A percentile compares a stretch with the other conserved stretches of the same genome.
Evolutionary conservation across 2,888 invertebrate genomes (phyloP).

Genomic region (Campoplex capitator): DNA sequence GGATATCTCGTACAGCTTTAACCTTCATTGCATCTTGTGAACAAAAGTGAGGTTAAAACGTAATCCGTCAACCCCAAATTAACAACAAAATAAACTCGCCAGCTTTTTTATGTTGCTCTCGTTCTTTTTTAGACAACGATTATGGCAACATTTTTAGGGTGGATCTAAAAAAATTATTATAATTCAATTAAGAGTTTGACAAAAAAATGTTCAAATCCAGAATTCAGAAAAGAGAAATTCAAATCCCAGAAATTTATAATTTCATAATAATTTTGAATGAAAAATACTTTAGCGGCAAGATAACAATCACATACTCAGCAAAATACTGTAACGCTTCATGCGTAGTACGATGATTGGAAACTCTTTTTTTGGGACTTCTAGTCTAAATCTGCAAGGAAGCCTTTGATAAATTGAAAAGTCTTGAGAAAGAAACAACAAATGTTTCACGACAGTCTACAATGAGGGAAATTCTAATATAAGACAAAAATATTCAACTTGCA

Average conservation of each 20-base stretch:
- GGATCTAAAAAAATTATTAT: neutral
- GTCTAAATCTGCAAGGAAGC: too few species aligned
- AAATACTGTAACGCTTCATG: too few species aligned
- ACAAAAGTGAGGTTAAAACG: conserved; percentile 29
- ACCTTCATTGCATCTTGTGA: neutral
- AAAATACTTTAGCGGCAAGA: neutral
- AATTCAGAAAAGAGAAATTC: neutral
- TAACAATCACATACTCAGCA: too few species aligned
- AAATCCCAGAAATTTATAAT: too few species aligned
- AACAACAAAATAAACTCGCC: conserved; percentile 11
- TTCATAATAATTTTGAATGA: too few species aligned
- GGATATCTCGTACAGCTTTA: conserved; percentile 1
- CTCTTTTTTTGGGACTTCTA: too few species aligned
- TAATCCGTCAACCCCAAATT: neutral
- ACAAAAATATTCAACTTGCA: neutral
- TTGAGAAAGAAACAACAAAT: neutral
- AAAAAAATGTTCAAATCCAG: neutral
- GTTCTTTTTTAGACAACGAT: neutral
- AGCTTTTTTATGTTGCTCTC: neutral
- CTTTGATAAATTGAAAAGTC: too few species aligned
- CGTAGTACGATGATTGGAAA: too few species aligned
- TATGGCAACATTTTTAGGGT: conserved; percentile 9
- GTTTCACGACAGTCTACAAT: neutral
- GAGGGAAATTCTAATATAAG: neutral
- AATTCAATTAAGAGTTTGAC: neutral